A percentile compares a stretch with the other conserved stretches of the same genome.
These are phyloP conservation scores for Lithobates sylvaticus DNA, from an alignment of 2,797 vertebrate genomes.

Conservation along the genomic window DNA sequence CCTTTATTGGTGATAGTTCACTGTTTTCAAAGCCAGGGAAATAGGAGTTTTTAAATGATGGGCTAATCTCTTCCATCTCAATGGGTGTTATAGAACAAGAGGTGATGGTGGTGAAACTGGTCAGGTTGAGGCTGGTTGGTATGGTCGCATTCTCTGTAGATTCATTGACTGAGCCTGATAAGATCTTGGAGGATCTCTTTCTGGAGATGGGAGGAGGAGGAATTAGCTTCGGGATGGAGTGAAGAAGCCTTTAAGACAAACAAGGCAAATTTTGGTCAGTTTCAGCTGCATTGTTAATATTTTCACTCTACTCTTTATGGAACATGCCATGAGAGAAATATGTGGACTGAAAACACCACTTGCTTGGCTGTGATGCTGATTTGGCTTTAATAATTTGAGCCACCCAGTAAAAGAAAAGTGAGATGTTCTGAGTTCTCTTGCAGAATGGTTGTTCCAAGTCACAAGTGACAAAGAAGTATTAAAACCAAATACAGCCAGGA, in stretches of 20 bases:
- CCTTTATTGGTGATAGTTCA: conserved; percentile 75
- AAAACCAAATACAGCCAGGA: too few relatives aligned
- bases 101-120: conserved; percentile 78
- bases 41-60: conserved; percentile 32
- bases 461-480: too few relatives aligned
- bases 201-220: conserved; percentile 80
- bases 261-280: not conserved
- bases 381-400: too few relatives aligned
- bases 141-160: conserved; percentile 34
- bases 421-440: too few relatives aligned
- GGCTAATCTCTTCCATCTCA: conserved; percentile 66
- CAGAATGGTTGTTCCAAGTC: too few relatives aligned
- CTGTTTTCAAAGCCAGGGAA: conserved; percentile 80
- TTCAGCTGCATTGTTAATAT: not conserved
- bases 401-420: too few relatives aligned
- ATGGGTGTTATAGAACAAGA: conserved; percentile 76
- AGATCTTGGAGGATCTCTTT: conserved; percentile 83
- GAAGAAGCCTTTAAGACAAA: conserved; percentile 71
- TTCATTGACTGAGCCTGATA: conserved; percentile 73
- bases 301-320: too few relatives aligned
- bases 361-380: too few relatives aligned
- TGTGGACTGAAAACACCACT: too few relatives aligned
- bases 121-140: conserved; percentile 64
- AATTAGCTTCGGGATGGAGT: conserved; percentile 84
- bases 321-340: too few relatives aligned